Base-by-base conservation (phyloP, 2,888 invertebrate species). In the Geotrupes spiniger region DNA sequence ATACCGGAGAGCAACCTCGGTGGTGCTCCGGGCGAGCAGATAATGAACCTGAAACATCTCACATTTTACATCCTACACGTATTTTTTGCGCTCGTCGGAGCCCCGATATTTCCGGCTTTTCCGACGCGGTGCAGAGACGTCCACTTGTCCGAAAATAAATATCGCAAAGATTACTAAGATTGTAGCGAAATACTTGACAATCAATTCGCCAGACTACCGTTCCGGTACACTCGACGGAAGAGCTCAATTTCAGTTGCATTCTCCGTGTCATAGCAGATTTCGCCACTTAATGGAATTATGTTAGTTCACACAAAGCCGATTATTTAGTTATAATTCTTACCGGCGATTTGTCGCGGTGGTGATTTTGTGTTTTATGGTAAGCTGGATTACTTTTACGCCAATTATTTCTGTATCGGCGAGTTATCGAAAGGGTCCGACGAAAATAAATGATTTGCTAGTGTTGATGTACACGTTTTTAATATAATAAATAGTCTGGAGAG, bases 1-100 rank as follows among this genome's bases (percentile, higher is more conserved):
- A 64, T 56, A 63, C 61, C 61, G 61, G 61, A 61, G 59, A 63
- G 59, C 61, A 60, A 59, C 62, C 59, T 61, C 59, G 51, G 57
- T 51, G 53, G 56, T 37, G 57, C 60, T 52, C 51, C 50, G 47
- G 58, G 59, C 60, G 55, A 53, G 36, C 48, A 56, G 58, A 59
- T 61, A 59, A 61, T 59, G 60, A 59, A 59, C 58, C 46, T 46
- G 50, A 51, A 37, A 43, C 47, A 51, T 46, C 39, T 41, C 53
- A 33, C 42, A 21, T 37, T 33, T 42, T 49, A 40, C 50, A 50
- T 48, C 38, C 53, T 51, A 46, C 52, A 53, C 57, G 52, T 49
- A 29, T 31, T 29, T 43, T 10, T 25, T 28, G 17, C 44, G 15
- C 36, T 12, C 45, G 52, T 45, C 41, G 28, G 14, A 4, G 8